A percentile compares a stretch with the other conserved stretches of the same genome.
phyloP scores from a whole-genome alignment of 2,797 vertebrate species.

The Psittacula echo region DNA sequence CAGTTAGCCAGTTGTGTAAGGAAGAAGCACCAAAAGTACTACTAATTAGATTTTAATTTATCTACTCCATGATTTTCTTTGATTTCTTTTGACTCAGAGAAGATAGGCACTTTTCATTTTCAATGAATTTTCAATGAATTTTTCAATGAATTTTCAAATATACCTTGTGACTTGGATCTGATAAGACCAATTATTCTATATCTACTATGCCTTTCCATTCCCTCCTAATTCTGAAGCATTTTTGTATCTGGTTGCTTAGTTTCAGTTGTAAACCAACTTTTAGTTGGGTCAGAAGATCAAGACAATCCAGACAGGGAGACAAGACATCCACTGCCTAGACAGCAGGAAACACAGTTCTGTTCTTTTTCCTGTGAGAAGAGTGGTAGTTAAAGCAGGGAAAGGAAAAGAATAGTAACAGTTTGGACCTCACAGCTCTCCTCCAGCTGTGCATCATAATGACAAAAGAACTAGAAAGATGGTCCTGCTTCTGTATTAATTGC shows the following conservation, averaged over 20 bases:
- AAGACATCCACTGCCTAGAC: not conserved
- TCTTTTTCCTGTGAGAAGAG: not conserved
- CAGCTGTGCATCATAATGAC: rapidly evolving
- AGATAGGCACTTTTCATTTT: not conserved
- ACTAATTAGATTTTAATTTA: not conserved
- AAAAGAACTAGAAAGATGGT: not conserved
- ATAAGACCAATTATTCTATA: not conserved
- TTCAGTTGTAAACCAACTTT: not conserved
- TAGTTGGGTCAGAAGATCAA: not conserved
- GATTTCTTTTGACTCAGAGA: not conserved
- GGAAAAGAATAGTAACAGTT: not conserved
- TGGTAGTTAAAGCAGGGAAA: not conserved
- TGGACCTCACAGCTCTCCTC: not conserved
- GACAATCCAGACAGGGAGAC: not conserved
- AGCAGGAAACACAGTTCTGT: not conserved
- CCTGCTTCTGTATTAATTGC: not conserved
- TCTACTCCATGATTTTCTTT: not conserved
- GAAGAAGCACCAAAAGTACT: not conserved
- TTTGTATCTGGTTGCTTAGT: not conserved
- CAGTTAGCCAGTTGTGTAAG: not conserved
- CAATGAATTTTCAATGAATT: not conserved
- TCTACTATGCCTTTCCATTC: not conserved
- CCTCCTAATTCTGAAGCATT: not conserved
- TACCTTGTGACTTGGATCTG: not conserved
- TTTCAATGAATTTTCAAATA: not conserved